phyloP scores from a whole-genome alignment of 2,113 vertebrate genomes.

The Blennius ocellaris region DNA sequence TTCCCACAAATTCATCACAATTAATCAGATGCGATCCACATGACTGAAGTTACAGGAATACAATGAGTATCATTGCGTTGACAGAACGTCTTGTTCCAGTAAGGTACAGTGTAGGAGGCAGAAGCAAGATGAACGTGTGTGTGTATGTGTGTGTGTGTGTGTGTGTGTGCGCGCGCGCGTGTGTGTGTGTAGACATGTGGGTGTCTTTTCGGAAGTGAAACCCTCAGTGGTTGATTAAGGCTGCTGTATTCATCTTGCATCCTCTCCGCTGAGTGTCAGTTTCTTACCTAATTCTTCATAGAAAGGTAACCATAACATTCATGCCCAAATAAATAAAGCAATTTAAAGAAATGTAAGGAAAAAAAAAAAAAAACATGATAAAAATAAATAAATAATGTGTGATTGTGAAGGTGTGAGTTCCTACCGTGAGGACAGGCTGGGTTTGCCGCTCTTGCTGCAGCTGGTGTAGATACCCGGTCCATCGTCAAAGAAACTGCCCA shows the following conservation, averaged over 20 bases:
- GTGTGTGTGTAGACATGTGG: background rate
- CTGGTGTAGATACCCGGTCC: conserved; percentile 97
- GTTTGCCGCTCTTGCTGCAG: conserved; percentile 98
- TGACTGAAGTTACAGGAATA: conserved; percentile 27
- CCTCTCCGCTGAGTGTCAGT: conserved; percentile 21
- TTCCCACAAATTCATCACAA: background rate
- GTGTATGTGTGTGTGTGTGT: too few species aligned
- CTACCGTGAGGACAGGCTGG: conserved; percentile 97
- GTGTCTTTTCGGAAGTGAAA: conserved; percentile 63
- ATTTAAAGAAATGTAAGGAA: too few species aligned
- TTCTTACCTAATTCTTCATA: background rate
- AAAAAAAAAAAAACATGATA: background rate
- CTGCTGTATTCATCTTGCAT: background rate
- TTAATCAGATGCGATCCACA: conserved; percentile 26
- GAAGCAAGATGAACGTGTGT: too few species aligned
- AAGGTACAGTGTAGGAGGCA: conserved; percentile 49
- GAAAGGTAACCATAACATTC: too few species aligned
- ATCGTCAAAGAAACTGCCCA: conserved; percentile 99
- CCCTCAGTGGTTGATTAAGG: conserved; percentile 18
- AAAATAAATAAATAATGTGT: too few species aligned
- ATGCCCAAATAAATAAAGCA: too few species aligned
- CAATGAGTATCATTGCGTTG: conserved; percentile 17
- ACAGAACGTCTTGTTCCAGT: conserved; percentile 46
- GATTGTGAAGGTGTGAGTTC: conserved; percentile 40
- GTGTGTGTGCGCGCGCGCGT: background rate